phyloP scores from a whole-genome alignment of 2,888 invertebrate species.

The Punctoribates punctum region DNA sequence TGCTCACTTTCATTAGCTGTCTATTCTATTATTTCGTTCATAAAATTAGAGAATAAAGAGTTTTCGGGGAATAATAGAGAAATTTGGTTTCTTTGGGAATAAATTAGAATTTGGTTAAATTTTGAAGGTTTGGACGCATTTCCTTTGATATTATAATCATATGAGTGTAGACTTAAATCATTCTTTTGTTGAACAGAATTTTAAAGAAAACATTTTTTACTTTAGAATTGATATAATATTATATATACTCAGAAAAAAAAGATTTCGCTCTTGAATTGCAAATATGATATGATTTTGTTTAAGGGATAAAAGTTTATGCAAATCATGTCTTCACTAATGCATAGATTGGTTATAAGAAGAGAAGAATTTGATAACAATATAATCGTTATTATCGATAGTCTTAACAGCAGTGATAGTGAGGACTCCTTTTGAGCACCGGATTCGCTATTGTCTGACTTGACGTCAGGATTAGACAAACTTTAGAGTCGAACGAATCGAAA shows the following conservation, averaged over 20 bases:
- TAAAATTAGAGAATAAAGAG: too few relatives aligned
- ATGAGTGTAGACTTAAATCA: neutral
- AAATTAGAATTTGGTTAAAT: neutral
- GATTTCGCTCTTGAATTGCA: conserved; percentile 2
- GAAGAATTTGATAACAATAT: neutral
- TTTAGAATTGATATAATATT: too few relatives aligned
- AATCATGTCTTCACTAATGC: conserved; percentile 17
- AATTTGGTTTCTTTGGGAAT: neutral
- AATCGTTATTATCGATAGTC: neutral
- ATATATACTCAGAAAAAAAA: neutral
- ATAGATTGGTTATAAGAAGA: neutral
- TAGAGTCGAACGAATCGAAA: neutral
- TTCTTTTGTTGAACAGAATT: neutral
- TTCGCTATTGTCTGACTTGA: conserved; percentile 35
- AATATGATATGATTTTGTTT: neutral
- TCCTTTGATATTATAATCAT: conserved; percentile 8
- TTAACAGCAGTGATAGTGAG: too few relatives aligned
- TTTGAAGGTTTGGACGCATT: neutral
- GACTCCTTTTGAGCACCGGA: neutral
- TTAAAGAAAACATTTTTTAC: neutral
- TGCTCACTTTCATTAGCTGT: too few relatives aligned
- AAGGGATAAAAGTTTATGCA: neutral
- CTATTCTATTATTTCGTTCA: too few relatives aligned
- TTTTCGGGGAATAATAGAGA: neutral
- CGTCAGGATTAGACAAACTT: conserved; percentile 29